Percentiles rank a stretch among this genome's conserved stretches.
Evolutionary conservation across 37 sponge, comb jelly and placozoan species (phyloP).

Genomic region (Cladorhizidae sp.): DNA sequence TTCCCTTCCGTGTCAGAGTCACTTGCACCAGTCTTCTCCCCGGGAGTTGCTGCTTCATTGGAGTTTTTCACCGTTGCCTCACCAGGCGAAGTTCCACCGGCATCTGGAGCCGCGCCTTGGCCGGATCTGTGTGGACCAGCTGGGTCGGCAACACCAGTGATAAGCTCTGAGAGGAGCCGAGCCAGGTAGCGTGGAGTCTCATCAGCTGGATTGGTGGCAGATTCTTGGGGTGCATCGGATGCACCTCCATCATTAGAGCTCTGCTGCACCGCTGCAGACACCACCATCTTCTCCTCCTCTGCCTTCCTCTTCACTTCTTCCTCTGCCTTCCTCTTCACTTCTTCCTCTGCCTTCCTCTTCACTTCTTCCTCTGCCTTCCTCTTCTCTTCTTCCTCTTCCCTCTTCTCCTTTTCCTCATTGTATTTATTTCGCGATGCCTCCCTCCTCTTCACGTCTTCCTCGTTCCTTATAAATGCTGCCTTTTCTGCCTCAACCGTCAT

Average conservation of each 20-base stretch:
- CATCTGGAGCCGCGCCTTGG: not conserved
- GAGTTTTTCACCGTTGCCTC: not conserved
- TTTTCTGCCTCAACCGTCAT: not conserved
- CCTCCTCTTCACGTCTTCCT: not conserved
- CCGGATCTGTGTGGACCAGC: not conserved
- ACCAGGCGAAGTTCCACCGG: not conserved
- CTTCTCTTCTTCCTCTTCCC: constrained; percentile 12
- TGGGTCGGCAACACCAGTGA: constrained; percentile 18
- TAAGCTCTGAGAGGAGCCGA: constrained; percentile 8
- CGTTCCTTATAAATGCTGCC: not conserved
- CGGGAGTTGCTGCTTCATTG: not conserved
- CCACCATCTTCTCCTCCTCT: too few species aligned
- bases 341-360: too few species aligned
- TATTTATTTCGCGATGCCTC: too few species aligned
- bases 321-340: too few species aligned
- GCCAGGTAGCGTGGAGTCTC: constrained; percentile 12
- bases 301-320: too few species aligned
- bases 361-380: not conserved
- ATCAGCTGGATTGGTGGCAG: not conserved
- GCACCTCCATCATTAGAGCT: too few species aligned
- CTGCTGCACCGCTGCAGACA: too few species aligned
- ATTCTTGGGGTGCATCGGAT: not conserved
- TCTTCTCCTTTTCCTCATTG: constrained; percentile 9
- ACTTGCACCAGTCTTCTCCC: not conserved
- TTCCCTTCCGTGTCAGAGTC: not conserved